Conservation (phyloP, 2,888 invertebrate species). For the Dolichopus griseipennis region DNA sequence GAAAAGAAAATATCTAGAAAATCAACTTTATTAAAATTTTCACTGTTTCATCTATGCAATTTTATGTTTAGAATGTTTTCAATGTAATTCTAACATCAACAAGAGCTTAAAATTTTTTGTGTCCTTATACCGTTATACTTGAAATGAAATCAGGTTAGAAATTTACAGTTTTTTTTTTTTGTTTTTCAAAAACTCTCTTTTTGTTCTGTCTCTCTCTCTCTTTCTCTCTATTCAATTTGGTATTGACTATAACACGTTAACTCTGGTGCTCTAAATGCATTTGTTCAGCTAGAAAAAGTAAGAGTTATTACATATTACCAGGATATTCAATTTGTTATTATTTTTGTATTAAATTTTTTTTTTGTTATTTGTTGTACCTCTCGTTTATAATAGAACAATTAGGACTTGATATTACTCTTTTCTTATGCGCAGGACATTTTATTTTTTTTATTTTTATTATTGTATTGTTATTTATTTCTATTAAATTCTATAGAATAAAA, state of each 20-base stretch:
- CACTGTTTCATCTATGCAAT: neutral
- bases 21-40: neutral
- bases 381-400: neutral
- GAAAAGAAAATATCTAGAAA: too few species aligned
- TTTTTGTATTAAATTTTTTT: neutral
- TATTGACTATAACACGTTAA: neutral
- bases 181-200: too few species aligned
- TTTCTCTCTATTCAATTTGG: too few species aligned
- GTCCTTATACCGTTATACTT: neutral
- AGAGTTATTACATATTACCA: constrained; percentile 4
- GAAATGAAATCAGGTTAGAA: too few species aligned
- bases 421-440: neutral
- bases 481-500: neutral
- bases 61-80: neutral
- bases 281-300: constrained; percentile 1
- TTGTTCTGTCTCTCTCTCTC: too few species aligned
- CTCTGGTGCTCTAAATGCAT: neutral
- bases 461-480: neutral
- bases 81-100: neutral
- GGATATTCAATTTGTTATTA: neutral
- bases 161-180: too few species aligned
- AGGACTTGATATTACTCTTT: neutral
- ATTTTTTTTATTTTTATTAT: neutral
- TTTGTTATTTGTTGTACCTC: neutral
- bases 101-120: neutral